Evolutionary conservation across 2,113 vertebrate species (phyloP).

Genomic region (Syrmaticus mikado): DNA sequence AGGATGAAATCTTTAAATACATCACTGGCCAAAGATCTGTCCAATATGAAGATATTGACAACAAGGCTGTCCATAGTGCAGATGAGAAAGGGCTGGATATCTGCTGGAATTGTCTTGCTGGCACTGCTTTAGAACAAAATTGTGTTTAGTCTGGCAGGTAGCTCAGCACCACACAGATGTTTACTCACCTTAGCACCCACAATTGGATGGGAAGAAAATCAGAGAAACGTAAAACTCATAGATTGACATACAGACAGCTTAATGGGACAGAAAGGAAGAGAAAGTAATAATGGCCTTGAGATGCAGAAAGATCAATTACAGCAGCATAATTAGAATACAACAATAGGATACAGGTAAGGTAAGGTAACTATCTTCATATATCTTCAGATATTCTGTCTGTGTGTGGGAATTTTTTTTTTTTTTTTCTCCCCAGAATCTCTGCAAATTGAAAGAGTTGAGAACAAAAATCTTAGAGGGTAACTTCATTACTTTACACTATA

Average conservation of each 20-base stretch:
- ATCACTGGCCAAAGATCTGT: neutral
- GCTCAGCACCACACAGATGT: neutral
- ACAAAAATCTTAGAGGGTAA: neutral
- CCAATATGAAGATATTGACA: neutral
- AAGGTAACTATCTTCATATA: neutral
- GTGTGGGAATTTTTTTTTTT: fast-evolving
- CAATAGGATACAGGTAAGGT: neutral
- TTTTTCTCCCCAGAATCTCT: neutral
- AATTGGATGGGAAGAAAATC: neutral
- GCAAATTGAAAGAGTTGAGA: neutral
- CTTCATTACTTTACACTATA: neutral
- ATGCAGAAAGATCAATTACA: neutral
- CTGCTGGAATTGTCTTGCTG: neutral
- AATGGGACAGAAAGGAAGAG: neutral
- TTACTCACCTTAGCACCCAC: neutral
- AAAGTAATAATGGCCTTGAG: neutral
- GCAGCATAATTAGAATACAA: neutral
- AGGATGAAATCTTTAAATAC: neutral
- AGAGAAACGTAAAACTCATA: neutral
- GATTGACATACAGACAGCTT: neutral
- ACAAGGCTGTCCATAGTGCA: neutral
- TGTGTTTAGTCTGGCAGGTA: neutral
- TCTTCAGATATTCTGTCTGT: neutral
- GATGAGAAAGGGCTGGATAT: neutral
- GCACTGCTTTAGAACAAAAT: neutral